Base-by-base conservation (phyloP, 2,113 vertebrate genomes). In the Fukomys damarensis region DNA sequence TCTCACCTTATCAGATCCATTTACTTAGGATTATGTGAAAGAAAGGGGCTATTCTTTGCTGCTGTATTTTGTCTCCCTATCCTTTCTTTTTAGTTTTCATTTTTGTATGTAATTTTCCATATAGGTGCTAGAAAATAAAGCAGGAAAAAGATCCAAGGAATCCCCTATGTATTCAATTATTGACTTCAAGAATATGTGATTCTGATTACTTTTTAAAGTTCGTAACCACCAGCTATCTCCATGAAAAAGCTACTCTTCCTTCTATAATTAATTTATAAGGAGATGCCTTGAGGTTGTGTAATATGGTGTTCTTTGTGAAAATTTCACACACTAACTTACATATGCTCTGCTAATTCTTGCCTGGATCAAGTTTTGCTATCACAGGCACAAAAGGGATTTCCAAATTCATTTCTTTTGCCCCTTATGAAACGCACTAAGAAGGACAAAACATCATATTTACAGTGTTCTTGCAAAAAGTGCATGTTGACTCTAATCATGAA, bases 1-100 rank as follows among this genome's bases (percentile, higher is more conserved):
- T 88, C 77, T 96, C 89, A 94, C 94, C 95, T 94, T 96, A 41
- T 85, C 81, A 97, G 91, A 95, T 95, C 81, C 93, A 79, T 93
- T 97, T 96, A 70, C 59, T 77, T 70, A 41, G 58, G 82, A 70
- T 94, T 93, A 91, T 82, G 86, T 95, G 89, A 95, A 92, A 96
- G 77, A 46, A 96, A 95, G 82, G 92, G 96, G 83, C 74, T 85
- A 79, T 41, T 96, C 76, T 81, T 91, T 93, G 49, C 70, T 77
- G 35, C 65, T 93, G 3, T 80, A 83, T 95, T 96, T 96, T 96
- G 59, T 96, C 74, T 96, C 86, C 91, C 70, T 91, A 49, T 2
- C 12, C 13, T 17, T 96, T 85, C 87, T 93, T 94, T 46, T 72
- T 95, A 86, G 38, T 87, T 94, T 94, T 88, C 81, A 68, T 93